These are phyloP conservation scores for Chelonus formosanus DNA, from an alignment of 2,888 invertebrate species.

Conservation along the genomic window DNA sequence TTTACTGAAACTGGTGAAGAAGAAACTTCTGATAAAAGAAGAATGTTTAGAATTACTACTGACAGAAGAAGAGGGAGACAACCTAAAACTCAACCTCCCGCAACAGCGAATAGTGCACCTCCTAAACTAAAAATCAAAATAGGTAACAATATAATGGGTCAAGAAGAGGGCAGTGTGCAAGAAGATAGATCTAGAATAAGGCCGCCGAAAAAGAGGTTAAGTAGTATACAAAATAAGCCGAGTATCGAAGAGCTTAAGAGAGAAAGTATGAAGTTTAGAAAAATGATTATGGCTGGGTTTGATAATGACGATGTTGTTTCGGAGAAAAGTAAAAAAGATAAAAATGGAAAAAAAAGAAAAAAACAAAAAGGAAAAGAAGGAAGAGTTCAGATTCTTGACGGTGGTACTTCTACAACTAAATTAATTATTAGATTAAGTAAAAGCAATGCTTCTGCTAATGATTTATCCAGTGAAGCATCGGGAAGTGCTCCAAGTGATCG, in stretches of 20 bases:
- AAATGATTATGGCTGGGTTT: constrained; percentile 85
- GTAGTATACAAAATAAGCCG: constrained; percentile 68
- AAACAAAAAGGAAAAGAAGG: constrained; percentile 67
- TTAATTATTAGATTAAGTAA: constrained; percentile 78
- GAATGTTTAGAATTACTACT: constrained; percentile 50
- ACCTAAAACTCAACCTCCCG: constrained; percentile 55
- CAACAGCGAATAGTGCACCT: constrained; percentile 62
- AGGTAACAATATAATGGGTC: constrained; percentile 68
- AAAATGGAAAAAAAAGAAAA: constrained; percentile 69
- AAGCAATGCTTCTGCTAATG: constrained; percentile 25
- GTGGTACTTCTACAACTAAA: constrained; percentile 73
- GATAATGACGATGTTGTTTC: constrained; percentile 71
- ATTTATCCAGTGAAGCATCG: constrained; percentile 22
- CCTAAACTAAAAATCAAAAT: constrained; percentile 84
- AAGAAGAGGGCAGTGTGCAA: constrained; percentile 66
- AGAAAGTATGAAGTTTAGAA: constrained; percentile 87
- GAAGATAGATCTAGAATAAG: constrained; percentile 62
- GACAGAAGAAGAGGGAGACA: constrained; percentile 60
- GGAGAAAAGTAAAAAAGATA: constrained; percentile 66
- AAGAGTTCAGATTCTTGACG: constrained; percentile 70
- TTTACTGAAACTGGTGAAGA: constrained; percentile 46
- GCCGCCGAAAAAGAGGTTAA: constrained; percentile 85
- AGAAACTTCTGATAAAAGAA: constrained; percentile 39
- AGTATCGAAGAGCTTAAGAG: constrained; percentile 83
- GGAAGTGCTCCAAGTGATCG: constrained; percentile 20